Evolutionary conservation across 2,888 invertebrate species (phyloP), one percentile per base, ranked within the genome.

Genomic region (Oscheius sp.): DNA sequence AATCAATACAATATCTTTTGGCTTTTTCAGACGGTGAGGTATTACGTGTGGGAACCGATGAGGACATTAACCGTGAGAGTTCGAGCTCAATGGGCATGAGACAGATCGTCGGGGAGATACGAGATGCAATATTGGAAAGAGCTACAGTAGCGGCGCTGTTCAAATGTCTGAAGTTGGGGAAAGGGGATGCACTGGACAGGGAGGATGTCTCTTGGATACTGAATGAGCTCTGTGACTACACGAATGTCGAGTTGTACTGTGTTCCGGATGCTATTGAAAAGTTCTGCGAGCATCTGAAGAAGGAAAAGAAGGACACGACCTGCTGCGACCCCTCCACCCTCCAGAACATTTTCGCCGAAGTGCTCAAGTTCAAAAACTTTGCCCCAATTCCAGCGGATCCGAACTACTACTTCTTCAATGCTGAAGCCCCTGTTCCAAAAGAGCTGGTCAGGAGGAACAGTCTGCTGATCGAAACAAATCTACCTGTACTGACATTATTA

Each of bases 271-370:
- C 79, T 7, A 42, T 83, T n/a, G 58, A 65, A 10, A 74, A 71
- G 7, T 70, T 81, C 37, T 83, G 83, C 53, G 32, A 68, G 11
- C 83, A 83, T 73, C 11, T 81, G 59, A 50, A 66, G 50, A 29
- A 29, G 29, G 66, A 37, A 29, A 55, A n/a, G 1, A 21, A 65
- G 65, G 55, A 53, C 11, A 35, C 53, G 21, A 55, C 73, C 32
- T 77, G 77, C 53, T 79, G 78, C 65, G 51, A 66, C 42, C 77
- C 66, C 32, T 73, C 78, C n/a, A 77, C 76, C 58, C 74, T 82
- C 33, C 68, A 72, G n/a, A 37, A 62, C 13, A 60, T 82, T 68
- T 82, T 79, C 70, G 42, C 63, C 10, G 73, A 76, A 5, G 76
- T 73, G 53, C 21, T 82, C 1, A 47, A 48, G 37, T 29, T 32